Base-by-base conservation (phyloP, 2,113 vertebrate species). In the Epinephelus fuscoguttatus region DNA sequence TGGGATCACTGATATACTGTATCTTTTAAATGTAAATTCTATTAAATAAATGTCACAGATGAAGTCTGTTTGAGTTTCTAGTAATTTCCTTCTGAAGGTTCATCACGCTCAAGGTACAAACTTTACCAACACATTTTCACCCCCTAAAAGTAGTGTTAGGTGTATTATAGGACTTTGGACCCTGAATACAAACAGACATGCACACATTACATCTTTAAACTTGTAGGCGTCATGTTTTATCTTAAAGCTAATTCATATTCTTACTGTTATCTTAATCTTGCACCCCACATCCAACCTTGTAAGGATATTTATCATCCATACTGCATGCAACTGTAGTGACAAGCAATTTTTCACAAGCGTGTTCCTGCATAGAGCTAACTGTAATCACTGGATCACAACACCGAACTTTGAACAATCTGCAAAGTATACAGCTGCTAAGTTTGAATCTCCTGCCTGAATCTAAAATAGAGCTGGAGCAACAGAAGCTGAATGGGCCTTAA, bases 11-110 rank as follows among this genome's bases (percentile, higher is more conserved):
- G 45, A 4, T 37, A 19, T 18, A 69, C 9, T 73, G 50, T 50
- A n/a, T 60, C 25, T 61, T n/a, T 68, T 30, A 13, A 52, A 72
- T 49, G 21, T 33, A 49, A 75, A 53, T 73, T 78, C 1, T 15
- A 52, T 84, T 67, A 17, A 6, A 60, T 68, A 68, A 56, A 80
- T 56, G 60, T 75, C 52, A 76, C 37, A 21, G 7, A 63, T 37
- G 23, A 82, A 63, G 49, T 62, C 57, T 13, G 3, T 62, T 70
- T 64, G 21, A 47, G 8, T 68, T 60, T 67, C 50, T n/a, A 0
- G 9, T 72, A 12, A 33, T 14, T 75, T 67, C 14, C 47, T 25
- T 2, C 12, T 56, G 6, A 9, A 56, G 5, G 15, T 27, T 52
- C 69, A 25, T 30, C 33, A 63, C 12, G 40, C 25, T 57, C 14